These are phyloP conservation scores for Lasioglossum baleicum DNA, from an alignment of 1,140 invertebrate genomes.

Conservation along the genomic window DNA sequence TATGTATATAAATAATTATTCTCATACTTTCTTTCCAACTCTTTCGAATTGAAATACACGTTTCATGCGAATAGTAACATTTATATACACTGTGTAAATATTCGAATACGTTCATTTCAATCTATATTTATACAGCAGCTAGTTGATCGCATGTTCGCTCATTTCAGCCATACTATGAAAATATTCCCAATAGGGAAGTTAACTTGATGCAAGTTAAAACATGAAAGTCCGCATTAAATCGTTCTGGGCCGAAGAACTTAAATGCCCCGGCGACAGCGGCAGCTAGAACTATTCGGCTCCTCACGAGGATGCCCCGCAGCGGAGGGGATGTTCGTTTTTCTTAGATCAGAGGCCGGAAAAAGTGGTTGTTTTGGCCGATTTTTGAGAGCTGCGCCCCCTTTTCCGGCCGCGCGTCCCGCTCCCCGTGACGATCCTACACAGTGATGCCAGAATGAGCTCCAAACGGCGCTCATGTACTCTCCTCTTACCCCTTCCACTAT, in stretches of 20 bases:
- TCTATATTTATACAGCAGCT: background rate
- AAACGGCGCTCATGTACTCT: no score
- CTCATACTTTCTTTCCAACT: background rate
- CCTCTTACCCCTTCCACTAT: no score
- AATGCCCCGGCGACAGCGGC: no score
- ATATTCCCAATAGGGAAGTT: background rate
- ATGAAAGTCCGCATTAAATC: background rate
- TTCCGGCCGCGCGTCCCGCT: no score
- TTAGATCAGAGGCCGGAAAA: no score
- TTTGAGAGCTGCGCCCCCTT: no score
- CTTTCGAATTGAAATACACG: background rate
- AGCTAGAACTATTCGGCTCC: no score
- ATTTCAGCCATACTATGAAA: background rate
- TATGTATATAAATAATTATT: slow-evolving; percentile 21
- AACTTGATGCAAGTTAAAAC: background rate
- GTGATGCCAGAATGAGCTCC: no score
- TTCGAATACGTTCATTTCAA: background rate
- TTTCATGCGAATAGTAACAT: background rate
- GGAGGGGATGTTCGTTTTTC: no score
- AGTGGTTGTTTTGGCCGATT: no score
- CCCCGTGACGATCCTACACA: no score
- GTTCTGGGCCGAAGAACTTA: background rate
- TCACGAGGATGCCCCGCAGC: no score
- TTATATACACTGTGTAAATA: slow-evolving; percentile 1
- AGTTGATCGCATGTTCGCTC: slow-evolving; percentile 17